phyloP scores from a whole-genome alignment of 1,140 invertebrate species.

The Limonius californicus region DNA sequence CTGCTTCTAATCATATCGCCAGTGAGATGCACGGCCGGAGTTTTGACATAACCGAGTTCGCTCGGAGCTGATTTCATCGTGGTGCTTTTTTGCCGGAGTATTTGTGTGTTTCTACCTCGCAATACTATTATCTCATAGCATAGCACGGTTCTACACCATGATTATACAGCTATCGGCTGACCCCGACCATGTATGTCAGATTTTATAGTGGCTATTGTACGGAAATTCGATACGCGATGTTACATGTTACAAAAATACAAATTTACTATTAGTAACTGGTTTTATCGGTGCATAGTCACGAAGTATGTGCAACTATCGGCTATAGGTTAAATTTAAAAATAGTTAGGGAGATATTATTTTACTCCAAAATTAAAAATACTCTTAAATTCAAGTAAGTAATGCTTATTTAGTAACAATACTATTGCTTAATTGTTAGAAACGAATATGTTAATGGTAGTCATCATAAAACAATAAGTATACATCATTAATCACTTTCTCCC shows the following conservation, averaged over 20 bases:
- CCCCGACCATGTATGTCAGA: conserved; percentile 13
- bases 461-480: neutral
- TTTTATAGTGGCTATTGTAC: neutral
- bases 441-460: neutral
- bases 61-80: conserved; percentile 27
- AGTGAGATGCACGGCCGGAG: conserved; percentile 22
- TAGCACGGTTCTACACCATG: conserved; percentile 23
- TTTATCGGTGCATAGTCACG: too few relatives aligned
- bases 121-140: conserved; percentile 24
- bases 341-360: too few relatives aligned
- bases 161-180: conserved; percentile 25
- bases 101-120: conserved; percentile 20
- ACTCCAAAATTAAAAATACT: too few relatives aligned
- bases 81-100: conserved; percentile 16
- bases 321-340: too few relatives aligned
- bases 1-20: conserved; percentile 16
- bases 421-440: neutral
- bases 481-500: conserved; percentile 25
- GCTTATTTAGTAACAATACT: too few relatives aligned
- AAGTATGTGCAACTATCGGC: too few relatives aligned
- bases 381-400: too few relatives aligned
- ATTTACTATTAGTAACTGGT: neutral
- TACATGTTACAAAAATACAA: neutral
- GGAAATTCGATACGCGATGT: neutral
- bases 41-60: conserved; percentile 28